Evolutionary conservation across 2,113 vertebrate genomes (phyloP).

Genomic region (Pteropus alecto): DNA sequence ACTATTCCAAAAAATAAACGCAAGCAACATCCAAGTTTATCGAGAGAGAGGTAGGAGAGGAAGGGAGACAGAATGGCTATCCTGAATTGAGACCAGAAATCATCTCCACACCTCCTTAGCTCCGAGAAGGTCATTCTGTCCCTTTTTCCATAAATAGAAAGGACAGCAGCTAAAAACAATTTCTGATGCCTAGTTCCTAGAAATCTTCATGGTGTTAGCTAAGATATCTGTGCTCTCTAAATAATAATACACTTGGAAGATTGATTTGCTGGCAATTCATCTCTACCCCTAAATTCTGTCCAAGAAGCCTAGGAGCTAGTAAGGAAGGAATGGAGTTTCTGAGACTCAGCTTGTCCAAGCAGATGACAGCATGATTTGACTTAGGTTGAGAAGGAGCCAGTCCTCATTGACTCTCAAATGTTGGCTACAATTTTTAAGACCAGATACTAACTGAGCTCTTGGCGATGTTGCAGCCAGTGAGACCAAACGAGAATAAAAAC

Average conservation of each 20-base stretch:
- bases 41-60: not conserved
- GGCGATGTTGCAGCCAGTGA: not conserved
- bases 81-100: not conserved
- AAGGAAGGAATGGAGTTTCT: not conserved
- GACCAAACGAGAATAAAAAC: conserved; percentile 15
- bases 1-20: conserved; percentile 15
- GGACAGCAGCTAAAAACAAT: not conserved
- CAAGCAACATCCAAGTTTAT: not conserved
- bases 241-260: not conserved
- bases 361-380: not conserved
- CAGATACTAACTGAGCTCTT: not conserved
- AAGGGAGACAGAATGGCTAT: not conserved
- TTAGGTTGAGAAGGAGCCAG: not conserved
- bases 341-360: not conserved
- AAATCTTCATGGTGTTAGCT: not conserved
- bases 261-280: not conserved
- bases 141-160: not conserved
- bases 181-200: conserved; percentile 30
- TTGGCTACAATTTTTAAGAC: not conserved
- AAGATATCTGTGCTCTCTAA: not conserved
- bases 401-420: not conserved
- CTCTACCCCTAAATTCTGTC: not conserved
- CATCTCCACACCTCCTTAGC: not conserved
- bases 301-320: not conserved
- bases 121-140: not conserved